Evolutionary conservation across 2,113 vertebrate species (phyloP), one percentile per base, ranked within the genome.

Genomic region (Mormyrus lacerda): DNA sequence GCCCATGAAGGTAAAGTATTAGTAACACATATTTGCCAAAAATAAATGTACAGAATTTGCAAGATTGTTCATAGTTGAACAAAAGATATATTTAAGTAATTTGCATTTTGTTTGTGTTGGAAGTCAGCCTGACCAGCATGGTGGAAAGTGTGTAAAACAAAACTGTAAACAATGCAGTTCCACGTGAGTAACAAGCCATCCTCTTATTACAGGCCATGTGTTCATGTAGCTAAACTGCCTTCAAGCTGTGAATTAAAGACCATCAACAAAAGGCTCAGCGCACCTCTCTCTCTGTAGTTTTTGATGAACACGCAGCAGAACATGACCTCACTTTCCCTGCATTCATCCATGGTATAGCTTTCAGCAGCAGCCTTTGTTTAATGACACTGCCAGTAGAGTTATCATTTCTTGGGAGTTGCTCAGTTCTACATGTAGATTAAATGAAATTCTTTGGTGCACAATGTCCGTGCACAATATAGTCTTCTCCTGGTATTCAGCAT

Each of bases 61-160:
- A n/a, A n/a, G 82, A n/a, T 48, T 42, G 44, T 47, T 45, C 44
- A 48, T n/a, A 85, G 17, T 48, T 85, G 82, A 47, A 48, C 45
- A 87, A 76, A 88, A 88, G 55, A 69, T 21, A 13, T 69, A 39
- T 93, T 90, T 90, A 88, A 92, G 93, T 94, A 88, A 92, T 93
- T 92, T 92, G 85, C 89, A 82, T 92, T 89, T 92, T 90, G 93
- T 90, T 94, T 91, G 24, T 92, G 92, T 91, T 92, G 91, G 58
- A 91, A 47, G 88, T 89, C 69, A 91, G 85, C 83, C 51, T 91
- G 58, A 0, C 88, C 61, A 89, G 3, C 82, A 90, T 89, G 27
- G 90, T 91, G 73, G 93, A 91, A 89, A 89, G 86, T 6, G 5
- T 65, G 90, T 89, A 73, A 90, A 91, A 90, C 87, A 88, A 87